A percentile compares a stretch with the other conserved stretches of the same genome.
These are phyloP conservation scores for Cetoscarus ocellatus DNA, from an alignment of 2,797 vertebrate species.

Conservation along the genomic window DNA sequence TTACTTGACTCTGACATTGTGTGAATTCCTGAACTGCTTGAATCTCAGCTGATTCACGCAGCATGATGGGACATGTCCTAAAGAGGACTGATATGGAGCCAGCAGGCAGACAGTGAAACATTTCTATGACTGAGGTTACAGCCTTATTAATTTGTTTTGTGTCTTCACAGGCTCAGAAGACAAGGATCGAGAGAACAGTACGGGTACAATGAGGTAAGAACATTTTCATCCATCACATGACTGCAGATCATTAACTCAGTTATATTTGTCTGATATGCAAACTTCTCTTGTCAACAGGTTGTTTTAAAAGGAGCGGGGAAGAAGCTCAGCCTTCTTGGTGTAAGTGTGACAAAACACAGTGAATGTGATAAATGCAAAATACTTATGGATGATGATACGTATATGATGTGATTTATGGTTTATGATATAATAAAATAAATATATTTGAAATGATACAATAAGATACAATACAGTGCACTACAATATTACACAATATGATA, in stretches of 20 bases:
- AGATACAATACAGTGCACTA: too few relatives aligned
- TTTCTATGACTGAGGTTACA: slow-evolving; percentile 7
- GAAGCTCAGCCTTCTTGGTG: slow-evolving; percentile 86
- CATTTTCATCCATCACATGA: too few relatives aligned
- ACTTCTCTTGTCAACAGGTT: slow-evolving; percentile 71
- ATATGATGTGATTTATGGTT: too few relatives aligned
- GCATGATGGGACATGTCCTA: slow-evolving; percentile 49
- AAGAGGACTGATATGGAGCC: slow-evolving; percentile 27
- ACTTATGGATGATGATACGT: too few relatives aligned
- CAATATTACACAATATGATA: too few relatives aligned
- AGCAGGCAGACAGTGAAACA: background rate
- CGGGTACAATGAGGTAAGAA: slow-evolving; percentile 85
- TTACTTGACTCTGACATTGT: slow-evolving; percentile 55
- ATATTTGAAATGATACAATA: too few relatives aligned
- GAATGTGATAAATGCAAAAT: too few relatives aligned
- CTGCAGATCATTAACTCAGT: too few relatives aligned
- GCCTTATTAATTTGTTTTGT: slow-evolving; percentile 24
- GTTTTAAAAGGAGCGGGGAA: slow-evolving; percentile 85
- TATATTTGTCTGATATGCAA: background rate
- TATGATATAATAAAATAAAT: too few relatives aligned
- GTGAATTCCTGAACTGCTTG: slow-evolving; percentile 60
- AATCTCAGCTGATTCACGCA: slow-evolving; percentile 46
- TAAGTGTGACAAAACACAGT: slow-evolving; percentile 60
- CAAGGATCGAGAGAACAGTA: slow-evolving; percentile 80
- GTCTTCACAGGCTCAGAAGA: slow-evolving; percentile 78